A percentile compares a stretch with the other conserved stretches of the same genome.
These are phyloP conservation scores for Clarias platycephalus DNA, from an alignment of 2,797 vertebrate species.

Conservation along the genomic window DNA sequence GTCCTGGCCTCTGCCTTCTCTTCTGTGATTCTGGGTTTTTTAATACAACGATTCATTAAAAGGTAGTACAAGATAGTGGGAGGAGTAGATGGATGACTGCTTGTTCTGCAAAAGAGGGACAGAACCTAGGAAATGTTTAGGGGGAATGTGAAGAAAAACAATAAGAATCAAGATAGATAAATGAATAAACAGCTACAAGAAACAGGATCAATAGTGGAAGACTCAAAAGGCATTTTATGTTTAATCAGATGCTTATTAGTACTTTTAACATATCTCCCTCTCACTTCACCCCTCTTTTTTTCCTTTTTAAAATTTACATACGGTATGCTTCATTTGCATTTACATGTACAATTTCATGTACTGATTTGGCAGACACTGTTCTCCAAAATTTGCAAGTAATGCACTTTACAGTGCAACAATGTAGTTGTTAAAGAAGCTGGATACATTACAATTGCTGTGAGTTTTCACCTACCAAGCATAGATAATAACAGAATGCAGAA, in stretches of 20 bases:
- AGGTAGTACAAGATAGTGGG: conserved; percentile 4
- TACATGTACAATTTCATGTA: conserved; percentile 18
- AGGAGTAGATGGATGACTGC: conserved; percentile 25
- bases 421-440: background rate
- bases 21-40: conserved; percentile 14
- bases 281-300: background rate
- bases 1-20: conserved; percentile 26
- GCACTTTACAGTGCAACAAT: conserved; percentile 14
- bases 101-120: conserved; percentile 2
- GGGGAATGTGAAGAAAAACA: background rate
- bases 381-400: conserved; percentile 17
- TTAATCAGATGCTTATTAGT: background rate
- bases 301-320: conserved; percentile 14
- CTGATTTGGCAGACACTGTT: conserved; percentile 3
- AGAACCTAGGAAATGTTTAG: background rate
- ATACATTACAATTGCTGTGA: background rate
- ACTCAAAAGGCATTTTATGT: background rate
- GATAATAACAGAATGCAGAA: background rate
- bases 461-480: background rate
- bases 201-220: background rate
- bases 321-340: conserved; percentile 18
- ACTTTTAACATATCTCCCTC: background rate
- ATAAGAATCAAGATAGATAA: background rate
- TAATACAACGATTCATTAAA: conserved; percentile 30
- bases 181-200: background rate